Evolutionary conservation across 2,113 vertebrate genomes (phyloP).

Genomic region (Candoia aspera): DNA sequence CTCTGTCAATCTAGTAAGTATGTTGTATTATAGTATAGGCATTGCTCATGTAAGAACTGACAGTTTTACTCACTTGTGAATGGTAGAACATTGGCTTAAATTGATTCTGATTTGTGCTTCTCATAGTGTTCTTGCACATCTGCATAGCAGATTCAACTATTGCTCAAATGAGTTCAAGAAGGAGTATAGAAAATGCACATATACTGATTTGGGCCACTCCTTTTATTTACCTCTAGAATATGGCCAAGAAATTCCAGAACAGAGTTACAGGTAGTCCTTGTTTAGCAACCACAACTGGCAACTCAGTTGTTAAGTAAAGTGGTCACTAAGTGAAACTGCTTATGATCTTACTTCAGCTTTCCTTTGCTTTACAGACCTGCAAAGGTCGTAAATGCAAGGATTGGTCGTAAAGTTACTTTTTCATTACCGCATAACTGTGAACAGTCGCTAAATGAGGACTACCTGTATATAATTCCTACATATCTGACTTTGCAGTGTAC

Average conservation of each 20-base stretch:
- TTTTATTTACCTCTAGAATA: background rate
- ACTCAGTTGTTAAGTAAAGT: background rate
- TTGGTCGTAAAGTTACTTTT: background rate
- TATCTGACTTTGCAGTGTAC: no score
- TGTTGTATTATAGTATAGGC: background rate
- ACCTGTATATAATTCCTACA: no score
- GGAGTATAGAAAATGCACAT: background rate
- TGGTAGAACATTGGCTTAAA: background rate
- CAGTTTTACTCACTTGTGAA: background rate
- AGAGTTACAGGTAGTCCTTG: background rate
- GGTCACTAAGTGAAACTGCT: background rate
- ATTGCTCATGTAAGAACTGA: fast-evolving
- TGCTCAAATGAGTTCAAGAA: background rate
- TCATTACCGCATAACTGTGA: background rate
- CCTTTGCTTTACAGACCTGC: background rate
- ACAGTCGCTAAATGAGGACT: no score
- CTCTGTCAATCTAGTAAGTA: slow-evolving; percentile 82
- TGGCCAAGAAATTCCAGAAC: background rate
- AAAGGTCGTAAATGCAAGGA: background rate
- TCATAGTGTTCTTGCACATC: background rate
- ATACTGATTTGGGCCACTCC: background rate
- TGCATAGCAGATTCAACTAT: background rate
- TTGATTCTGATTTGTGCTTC: background rate
- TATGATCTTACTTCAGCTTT: background rate
- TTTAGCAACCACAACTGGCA: background rate